Percentiles rank a stretch among this genome's conserved stretches.
These are phyloP conservation scores for Gambelia wislizenii DNA, from an alignment of 2,797 vertebrate genomes.

Conservation along the genomic window DNA sequence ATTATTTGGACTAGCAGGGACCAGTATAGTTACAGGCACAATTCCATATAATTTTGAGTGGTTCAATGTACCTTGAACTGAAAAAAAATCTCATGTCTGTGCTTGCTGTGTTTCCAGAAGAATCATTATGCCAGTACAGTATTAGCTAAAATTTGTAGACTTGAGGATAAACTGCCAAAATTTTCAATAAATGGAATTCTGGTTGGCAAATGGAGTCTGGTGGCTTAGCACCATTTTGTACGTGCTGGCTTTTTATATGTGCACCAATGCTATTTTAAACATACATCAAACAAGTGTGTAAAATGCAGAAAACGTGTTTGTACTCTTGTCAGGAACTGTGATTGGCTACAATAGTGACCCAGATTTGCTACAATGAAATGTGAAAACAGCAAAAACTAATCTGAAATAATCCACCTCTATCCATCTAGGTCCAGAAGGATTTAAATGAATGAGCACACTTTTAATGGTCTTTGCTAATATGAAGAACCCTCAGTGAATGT, in stretches of 20 bases:
- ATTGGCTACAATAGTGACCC: neutral
- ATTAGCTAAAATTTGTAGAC: neutral
- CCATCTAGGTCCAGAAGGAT: neutral
- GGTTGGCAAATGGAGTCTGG: neutral
- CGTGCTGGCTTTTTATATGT: neutral
- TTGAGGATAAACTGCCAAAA: neutral
- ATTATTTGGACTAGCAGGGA: neutral
- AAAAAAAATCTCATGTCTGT: neutral
- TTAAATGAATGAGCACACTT: neutral
- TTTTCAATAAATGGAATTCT: slow-evolving; percentile 7
- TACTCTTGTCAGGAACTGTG: neutral
- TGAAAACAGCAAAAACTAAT: slow-evolving; percentile 11
- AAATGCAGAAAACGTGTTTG: neutral
- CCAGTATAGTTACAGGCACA: slow-evolving; percentile 29
- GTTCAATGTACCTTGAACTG: neutral
- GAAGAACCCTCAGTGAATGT: neutral
- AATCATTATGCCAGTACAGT: neutral
- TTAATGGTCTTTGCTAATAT: neutral
- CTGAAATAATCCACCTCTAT: neutral
- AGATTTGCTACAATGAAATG: neutral
- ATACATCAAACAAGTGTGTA: neutral
- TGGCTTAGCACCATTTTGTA: neutral
- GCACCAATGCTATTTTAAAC: neutral
- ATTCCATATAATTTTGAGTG: neutral
- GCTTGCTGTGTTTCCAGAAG: neutral